Conservation (phyloP, 2,113 vertebrate genomes). For the Hippocampus abdominalis region DNA sequence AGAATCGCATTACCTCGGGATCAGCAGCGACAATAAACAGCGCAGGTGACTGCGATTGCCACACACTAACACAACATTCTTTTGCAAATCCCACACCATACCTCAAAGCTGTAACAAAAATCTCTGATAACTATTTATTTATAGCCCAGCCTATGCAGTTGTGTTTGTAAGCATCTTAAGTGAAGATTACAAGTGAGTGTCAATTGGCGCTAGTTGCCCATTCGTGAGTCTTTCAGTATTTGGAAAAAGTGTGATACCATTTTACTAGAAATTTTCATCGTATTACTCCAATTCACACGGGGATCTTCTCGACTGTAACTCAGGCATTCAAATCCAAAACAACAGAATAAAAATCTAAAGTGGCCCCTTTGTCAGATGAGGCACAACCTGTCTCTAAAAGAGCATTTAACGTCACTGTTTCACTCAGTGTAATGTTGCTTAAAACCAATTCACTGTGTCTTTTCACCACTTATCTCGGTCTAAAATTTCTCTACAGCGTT, state of each 20-base stretch:
- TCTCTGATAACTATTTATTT: constrained; percentile 43
- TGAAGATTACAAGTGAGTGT: constrained; percentile 26
- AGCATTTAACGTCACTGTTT: constrained; percentile 17
- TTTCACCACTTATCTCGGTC: constrained; percentile 39
- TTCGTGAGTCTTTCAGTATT: neutral
- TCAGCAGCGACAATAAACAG: constrained; percentile 64
- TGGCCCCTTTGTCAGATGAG: neutral
- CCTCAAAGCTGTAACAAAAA: constrained; percentile 39
- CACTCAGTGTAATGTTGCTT: constrained; percentile 22
- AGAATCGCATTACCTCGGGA: constrained; percentile 58
- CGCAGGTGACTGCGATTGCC: constrained; percentile 58
- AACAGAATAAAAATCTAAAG: neutral
- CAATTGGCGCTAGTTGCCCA: neutral
- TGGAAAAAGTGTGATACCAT: neutral
- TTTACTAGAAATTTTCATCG: neutral
- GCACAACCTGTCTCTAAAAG: constrained; percentile 24
- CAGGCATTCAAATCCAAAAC: neutral
- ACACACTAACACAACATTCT: constrained; percentile 25
- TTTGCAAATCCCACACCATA: constrained; percentile 36
- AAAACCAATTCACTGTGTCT: constrained; percentile 36
- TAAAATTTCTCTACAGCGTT: constrained; percentile 24
- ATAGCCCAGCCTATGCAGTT: constrained; percentile 30
- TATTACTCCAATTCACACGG: neutral
- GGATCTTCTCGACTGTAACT: neutral
- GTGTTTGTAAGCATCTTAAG: constrained; percentile 23